These are phyloP conservation scores for Opisthograptis luteolata DNA, from an alignment of 2,888 invertebrate genomes.

Conservation along the genomic window DNA sequence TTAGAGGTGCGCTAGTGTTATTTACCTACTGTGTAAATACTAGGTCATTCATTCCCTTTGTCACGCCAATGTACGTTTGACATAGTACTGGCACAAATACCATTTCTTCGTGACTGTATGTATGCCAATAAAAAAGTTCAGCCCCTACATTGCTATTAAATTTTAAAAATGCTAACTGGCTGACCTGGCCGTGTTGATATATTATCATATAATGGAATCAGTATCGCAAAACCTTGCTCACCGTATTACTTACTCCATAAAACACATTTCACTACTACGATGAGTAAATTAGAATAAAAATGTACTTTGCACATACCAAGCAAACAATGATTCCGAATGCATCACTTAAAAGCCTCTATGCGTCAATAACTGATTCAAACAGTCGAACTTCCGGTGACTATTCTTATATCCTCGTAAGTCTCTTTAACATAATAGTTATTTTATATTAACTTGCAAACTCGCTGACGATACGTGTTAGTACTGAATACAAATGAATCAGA, in stretches of 20 bases:
- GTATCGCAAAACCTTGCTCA: constrained; percentile 17
- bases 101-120: constrained; percentile 50
- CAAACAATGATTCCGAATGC: constrained; percentile 32
- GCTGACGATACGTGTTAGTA: constrained; percentile 45
- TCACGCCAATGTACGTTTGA: constrained; percentile 58
- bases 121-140: constrained; percentile 13
- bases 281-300: constrained; percentile 9
- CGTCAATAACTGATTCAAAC: constrained; percentile 47
- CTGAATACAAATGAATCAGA: constrained; percentile 79
- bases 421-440: constrained; percentile 55
- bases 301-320: constrained; percentile 2
- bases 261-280: constrained; percentile 4
- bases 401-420: constrained; percentile 35
- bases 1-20: constrained; percentile 27
- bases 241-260: neutral
- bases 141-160: constrained; percentile 1
- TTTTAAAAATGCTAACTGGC: constrained; percentile 7
- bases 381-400: constrained; percentile 59
- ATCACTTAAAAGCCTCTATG: constrained; percentile 36
- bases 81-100: constrained; percentile 63
- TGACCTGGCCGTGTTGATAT: neutral
- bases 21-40: constrained; percentile 49
- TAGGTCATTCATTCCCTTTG: constrained; percentile 45
- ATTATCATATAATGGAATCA: constrained; percentile 18
- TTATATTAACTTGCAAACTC: constrained; percentile 53